A percentile compares a stretch with the other conserved stretches of the same genome.
Evolutionary conservation across 1,140 invertebrate species (phyloP).

Genomic region (Papilio polyxenes): DNA sequence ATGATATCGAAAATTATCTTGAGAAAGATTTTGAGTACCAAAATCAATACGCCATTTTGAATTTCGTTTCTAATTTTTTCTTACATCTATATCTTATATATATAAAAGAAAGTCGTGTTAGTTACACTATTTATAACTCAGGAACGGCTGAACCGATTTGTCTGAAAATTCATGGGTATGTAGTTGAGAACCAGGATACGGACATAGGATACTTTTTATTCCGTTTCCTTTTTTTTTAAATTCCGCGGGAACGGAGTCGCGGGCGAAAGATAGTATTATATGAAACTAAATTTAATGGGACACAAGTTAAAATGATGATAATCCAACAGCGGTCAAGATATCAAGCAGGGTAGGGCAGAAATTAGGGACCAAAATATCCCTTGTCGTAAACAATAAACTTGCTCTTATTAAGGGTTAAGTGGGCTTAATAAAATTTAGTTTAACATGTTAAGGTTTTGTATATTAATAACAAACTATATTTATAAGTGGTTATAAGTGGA

Average conservation of each 20-base stretch:
- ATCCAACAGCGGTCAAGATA: constrained; percentile 20
- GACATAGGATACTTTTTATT: too few species aligned
- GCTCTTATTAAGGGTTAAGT: constrained; percentile 27
- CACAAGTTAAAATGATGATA: background rate
- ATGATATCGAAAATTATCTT: background rate
- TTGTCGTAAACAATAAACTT: constrained; percentile 33
- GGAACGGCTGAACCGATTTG: too few species aligned
- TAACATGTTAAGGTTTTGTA: constrained; percentile 14
- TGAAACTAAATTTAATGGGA: background rate
- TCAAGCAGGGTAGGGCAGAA: background rate
- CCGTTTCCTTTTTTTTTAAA: too few species aligned
- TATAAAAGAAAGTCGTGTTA: too few species aligned
- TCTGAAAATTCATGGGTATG: too few species aligned
- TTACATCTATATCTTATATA: too few species aligned
- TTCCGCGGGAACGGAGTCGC: too few species aligned
- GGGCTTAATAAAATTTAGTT: constrained; percentile 28
- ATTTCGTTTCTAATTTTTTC: too few species aligned
- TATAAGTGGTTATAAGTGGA: background rate
- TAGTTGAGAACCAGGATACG: too few species aligned
- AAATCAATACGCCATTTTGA: background rate
- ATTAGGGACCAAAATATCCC: constrained; percentile 26
- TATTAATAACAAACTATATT: constrained; percentile 12
- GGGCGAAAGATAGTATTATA: too few species aligned
- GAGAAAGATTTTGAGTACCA: background rate
- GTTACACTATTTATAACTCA: too few species aligned